Evolutionary conservation across 30 jellyfish, hydroid and myxozoan genomes (phyloP), one percentile per base, ranked within the genome.

Genomic region (Aurelia sp.): DNA sequence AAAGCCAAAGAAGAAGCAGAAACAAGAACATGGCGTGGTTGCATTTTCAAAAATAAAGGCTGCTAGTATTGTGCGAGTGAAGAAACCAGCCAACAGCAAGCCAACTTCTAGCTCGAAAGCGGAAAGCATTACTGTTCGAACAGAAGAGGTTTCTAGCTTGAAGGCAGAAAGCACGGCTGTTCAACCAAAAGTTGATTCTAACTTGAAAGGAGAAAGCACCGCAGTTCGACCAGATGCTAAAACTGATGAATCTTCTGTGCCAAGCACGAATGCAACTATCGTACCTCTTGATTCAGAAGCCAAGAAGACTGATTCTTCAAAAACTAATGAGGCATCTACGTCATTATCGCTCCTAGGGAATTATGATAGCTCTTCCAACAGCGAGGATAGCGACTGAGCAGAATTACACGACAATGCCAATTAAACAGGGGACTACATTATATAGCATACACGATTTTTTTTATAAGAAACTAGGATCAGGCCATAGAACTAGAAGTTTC

Each of bases 341-440:
- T 83, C 92, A 13, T 44, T 83, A 35, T 70, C 71, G 40, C 63
- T 83, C 0, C 75, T 83, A 47, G 92, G 92, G 15, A 73, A 61
- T 48, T 83, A 83, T 83, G 92, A 83, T 37, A 83, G 92, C 74
- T 44, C 86, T 33, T 83, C 92, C 59, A 63, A 64, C 71, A 83
- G 86, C 59, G 92, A 71, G 4, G 83, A 59, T 21, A 72, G 92
- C 20, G 86, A 71, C 31, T 83, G 33, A 59, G 4, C 15, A 44
- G 15, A 44, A 5, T 44, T 7, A 4, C 15, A 44, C 13, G 1
- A 8, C 15, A 44, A 44, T 0, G 55, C 55, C 13, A 44, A 44
- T 44, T 44, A 2, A 10, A 44, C 0, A 7, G 52, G 15, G 13
- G 3, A 0, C 55, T 10, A 44, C 7, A 9, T 44, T 44, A 8